Evolutionary conservation across 2,888 invertebrate species (phyloP).

Genomic region (Orthosia gracilis): DNA sequence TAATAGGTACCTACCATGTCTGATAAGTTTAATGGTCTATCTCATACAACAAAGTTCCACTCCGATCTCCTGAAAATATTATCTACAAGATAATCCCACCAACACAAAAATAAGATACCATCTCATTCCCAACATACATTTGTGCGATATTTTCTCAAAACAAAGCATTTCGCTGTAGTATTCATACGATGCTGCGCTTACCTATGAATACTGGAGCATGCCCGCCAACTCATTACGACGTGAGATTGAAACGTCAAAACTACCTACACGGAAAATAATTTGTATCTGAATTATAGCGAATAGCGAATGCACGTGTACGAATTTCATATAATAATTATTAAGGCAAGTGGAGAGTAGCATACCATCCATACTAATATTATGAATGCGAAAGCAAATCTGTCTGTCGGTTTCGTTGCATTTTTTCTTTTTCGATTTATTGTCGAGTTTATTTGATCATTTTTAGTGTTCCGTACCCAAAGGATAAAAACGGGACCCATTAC

Average conservation of each 20-base stretch:
- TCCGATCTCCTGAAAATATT: not conserved
- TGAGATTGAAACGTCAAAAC: slow-evolving; percentile 32
- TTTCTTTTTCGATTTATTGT: too few relatives aligned
- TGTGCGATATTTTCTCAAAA: slow-evolving; percentile 9
- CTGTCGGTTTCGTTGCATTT: not conserved
- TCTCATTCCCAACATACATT: slow-evolving; percentile 14
- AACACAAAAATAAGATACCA: not conserved
- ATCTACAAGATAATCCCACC: too few relatives aligned
- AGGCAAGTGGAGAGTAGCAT: not conserved
- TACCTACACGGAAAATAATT: slow-evolving; percentile 32
- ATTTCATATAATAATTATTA: slow-evolving; percentile 2
- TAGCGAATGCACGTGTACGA: not conserved
- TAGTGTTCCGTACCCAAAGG: too few relatives aligned
- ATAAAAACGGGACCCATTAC: too few relatives aligned
- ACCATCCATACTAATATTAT: not conserved
- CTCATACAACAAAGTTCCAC: not conserved
- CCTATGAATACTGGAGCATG: slow-evolving; percentile 41
- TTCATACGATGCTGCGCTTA: slow-evolving; percentile 33
- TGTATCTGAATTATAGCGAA: slow-evolving; percentile 26
- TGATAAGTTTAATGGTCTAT: too few relatives aligned
- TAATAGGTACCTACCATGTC: too few relatives aligned
- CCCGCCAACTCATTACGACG: slow-evolving; percentile 14
- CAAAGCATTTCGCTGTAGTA: slow-evolving; percentile 13
- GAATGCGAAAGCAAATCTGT: not conserved
- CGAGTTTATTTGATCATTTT: too few relatives aligned